Conservation (phyloP, 2,888 invertebrate genomes). For the Hedychridium roseum region DNA sequence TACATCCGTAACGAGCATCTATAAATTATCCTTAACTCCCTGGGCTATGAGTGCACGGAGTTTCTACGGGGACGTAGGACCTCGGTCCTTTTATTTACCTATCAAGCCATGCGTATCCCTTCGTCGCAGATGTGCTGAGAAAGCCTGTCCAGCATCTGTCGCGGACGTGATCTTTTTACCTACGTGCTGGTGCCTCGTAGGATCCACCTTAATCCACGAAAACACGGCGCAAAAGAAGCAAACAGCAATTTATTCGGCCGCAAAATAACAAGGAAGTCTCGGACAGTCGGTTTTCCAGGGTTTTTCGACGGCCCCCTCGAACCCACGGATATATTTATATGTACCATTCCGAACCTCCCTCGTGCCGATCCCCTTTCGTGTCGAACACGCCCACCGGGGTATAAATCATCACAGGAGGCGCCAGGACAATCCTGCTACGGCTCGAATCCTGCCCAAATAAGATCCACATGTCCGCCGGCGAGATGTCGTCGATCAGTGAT, state of each 20-base stretch:
- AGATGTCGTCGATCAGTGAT: too few species aligned
- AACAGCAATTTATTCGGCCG: slow-evolving; percentile 52
- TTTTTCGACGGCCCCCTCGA: too few species aligned
- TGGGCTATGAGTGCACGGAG: too few species aligned
- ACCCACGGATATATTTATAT: too few species aligned
- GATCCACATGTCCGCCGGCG: slow-evolving; percentile 47
- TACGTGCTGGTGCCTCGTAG: background rate
- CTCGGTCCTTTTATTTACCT: background rate
- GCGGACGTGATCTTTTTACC: slow-evolving; percentile 13
- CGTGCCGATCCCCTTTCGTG: slow-evolving; percentile 16
- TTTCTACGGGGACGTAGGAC: background rate
- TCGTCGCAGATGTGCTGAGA: too few species aligned
- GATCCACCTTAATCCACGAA: slow-evolving; percentile 37
- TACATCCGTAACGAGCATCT: too few species aligned
- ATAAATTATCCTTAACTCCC: too few species aligned
- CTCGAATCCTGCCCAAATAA: slow-evolving; percentile 55
- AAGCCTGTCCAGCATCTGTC: slow-evolving; percentile 14
- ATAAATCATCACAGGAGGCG: slow-evolving; percentile 52
- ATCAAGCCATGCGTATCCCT: too few species aligned
- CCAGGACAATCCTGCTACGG: slow-evolving; percentile 47
- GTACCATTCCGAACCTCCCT: slow-evolving; percentile 6
- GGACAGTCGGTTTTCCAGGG: too few species aligned
- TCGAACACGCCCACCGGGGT: slow-evolving; percentile 39
- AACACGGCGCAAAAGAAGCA: slow-evolving; percentile 51
- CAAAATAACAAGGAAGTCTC: slow-evolving; percentile 56